Conservation (phyloP, 2,113 vertebrate genomes). For the Onychostoma macrolepis region DNA sequence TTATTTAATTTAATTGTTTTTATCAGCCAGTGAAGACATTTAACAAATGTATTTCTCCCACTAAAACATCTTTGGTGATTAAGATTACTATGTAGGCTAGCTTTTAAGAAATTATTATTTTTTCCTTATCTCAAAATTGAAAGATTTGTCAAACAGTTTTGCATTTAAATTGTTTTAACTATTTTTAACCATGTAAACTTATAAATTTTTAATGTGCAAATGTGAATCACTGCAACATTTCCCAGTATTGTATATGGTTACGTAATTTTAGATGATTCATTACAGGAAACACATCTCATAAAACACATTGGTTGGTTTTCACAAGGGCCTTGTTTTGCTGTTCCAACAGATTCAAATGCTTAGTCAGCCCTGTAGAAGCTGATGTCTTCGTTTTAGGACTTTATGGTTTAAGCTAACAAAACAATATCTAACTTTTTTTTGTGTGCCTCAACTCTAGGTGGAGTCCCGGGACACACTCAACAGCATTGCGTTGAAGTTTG, state of each 20-base stretch:
- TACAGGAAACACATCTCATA: neutral
- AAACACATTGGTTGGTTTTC: neutral
- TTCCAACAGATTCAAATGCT: neutral
- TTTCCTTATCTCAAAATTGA: too few species aligned
- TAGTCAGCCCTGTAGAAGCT: too few species aligned
- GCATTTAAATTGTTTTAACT: neutral
- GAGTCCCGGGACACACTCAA: conserved; percentile 98
- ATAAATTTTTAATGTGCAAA: too few species aligned
- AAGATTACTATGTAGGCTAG: too few species aligned
- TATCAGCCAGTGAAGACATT: too few species aligned
- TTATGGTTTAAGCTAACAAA: neutral
- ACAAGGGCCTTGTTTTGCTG: conserved; percentile 1
- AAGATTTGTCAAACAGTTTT: neutral
- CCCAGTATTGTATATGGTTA: neutral
- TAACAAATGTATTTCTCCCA: too few species aligned
- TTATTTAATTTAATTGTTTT: too few species aligned
- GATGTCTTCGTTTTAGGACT: too few species aligned
- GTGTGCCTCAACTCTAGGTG: conserved; percentile 82
- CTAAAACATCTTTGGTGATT: too few species aligned
- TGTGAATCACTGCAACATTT: too few species aligned
- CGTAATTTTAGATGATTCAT: neutral
- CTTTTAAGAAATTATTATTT: too few species aligned
- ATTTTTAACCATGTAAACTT: neutral
- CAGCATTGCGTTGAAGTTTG: conserved; percentile 98
- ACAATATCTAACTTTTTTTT: conserved; percentile 52